phyloP scores from a whole-genome alignment of 2,113 vertebrate genomes.

The Tautogolabrus adspersus region DNA sequence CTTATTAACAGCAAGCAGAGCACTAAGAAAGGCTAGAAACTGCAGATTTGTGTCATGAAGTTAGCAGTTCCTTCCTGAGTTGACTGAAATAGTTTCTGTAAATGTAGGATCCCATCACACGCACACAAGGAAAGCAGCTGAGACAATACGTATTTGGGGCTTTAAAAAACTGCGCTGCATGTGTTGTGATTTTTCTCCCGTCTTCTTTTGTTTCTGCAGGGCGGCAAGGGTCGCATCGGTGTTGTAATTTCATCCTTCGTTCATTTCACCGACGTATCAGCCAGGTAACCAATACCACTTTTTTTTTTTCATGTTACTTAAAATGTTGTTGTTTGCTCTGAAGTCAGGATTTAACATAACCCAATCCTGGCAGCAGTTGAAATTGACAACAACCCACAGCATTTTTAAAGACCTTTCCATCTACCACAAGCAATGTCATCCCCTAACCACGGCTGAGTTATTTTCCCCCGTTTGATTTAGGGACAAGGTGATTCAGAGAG shows the following conservation, averaged over 20 bases:
- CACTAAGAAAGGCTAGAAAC: neutral
- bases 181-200: conserved; percentile 35
- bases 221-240: conserved; percentile 94
- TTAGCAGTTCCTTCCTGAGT: neutral
- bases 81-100: neutral
- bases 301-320: conserved; percentile 16
- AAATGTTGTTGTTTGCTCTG: conserved; percentile 4
- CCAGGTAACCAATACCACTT: conserved; percentile 86
- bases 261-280: conserved; percentile 94
- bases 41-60: neutral
- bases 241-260: conserved; percentile 96
- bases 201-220: conserved; percentile 78
- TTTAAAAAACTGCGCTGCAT: neutral
- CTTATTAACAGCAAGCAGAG: neutral
- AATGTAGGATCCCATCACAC: neutral
- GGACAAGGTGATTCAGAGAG: conserved; percentile 64
- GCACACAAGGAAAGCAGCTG: too few species aligned
- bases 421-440: conserved; percentile 42
- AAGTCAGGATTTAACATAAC: conserved; percentile 24
- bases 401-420: conserved; percentile 16
- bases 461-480: conserved; percentile 34
- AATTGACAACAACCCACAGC: conserved; percentile 39
- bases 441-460: conserved; percentile 24
- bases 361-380: conserved; percentile 2
- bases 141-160: too few species aligned